Base-by-base conservation (phyloP, 2,888 invertebrate species). In the Arge pagana region DNA sequence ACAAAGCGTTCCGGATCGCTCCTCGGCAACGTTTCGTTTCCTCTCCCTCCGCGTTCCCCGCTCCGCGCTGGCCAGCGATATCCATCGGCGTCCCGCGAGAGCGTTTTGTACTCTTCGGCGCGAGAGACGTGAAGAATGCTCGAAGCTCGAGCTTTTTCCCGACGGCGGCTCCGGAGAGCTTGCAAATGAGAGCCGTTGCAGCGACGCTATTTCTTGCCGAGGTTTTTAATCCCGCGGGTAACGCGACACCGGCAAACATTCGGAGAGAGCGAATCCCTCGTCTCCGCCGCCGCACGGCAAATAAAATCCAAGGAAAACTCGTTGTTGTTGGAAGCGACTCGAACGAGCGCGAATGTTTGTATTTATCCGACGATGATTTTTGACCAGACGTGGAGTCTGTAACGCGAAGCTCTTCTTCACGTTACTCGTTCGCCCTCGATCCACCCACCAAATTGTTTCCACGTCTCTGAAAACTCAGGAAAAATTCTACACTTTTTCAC, bases 171-270 rank as follows among this genome's bases (percentile, higher is more conserved):
- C 7, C 18, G 52, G 45, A 53, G 58, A 61, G 68, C 62, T 71
- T 67, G 66, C 66, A 71, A 71, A 71, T 71, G 71, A 70, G 69
- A 66, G 66, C 66, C 65, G 67, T 64, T 59, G 60, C 65, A 62
- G 60, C 60, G 56, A 62, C 66, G 65, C 62, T 67, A 69, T 71
- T 71, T 70, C 69, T 69, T 68, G 61, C 63, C 54, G 63, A 63
- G 67, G 63, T 65, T 71, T 33, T 69, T 67, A 70, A 71, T 69
- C 67, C 66, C 65, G 58, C 56, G 62, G 61, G 65, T 64, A 66
- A 65, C 63, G 59, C 60, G 63, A 63, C 62, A 61, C 59, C 58
- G 42, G 53, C 58, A 48, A 57, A 56, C 50, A 55, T 59, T 49
- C 59, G 55, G 55, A 50, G 56, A 26, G 36, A 26, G 26, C 45